Conservation (phyloP, 1,140 invertebrate genomes). For the Panonychus citri region DNA sequence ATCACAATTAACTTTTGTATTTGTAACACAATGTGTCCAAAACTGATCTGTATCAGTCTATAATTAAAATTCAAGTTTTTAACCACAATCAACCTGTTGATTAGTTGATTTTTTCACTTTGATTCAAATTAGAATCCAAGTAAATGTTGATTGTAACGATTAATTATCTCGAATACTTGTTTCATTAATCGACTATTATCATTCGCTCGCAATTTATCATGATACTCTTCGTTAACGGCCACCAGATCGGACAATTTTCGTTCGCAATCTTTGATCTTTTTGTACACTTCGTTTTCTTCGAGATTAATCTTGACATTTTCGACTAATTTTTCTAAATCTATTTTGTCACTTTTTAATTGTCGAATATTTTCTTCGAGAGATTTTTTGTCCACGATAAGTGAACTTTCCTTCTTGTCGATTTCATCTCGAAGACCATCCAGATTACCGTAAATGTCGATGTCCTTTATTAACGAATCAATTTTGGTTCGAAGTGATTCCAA, state of each 20-base stretch:
- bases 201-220: neutral
- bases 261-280: neutral
- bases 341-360: neutral
- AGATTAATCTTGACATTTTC: neutral
- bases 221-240: conserved; percentile 1
- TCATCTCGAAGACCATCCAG: conserved; percentile 2
- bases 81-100: too few relatives aligned
- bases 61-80: too few relatives aligned
- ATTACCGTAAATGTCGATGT: conserved; percentile 7
- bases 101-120: neutral
- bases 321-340: neutral
- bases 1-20: too few relatives aligned
- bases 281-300: conserved; percentile 1
- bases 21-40: too few relatives aligned
- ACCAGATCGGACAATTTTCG: neutral
- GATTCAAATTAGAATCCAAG: conserved; percentile 3
- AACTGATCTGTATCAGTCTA: too few relatives aligned
- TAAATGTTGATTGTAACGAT: conserved; percentile 10
- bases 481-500: conserved; percentile 2
- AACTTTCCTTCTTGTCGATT: neutral
- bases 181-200: conserved; percentile 3
- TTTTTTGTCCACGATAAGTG: neutral
- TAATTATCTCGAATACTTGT: conserved; percentile 4
- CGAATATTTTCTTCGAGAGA: neutral
- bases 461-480: conserved; percentile 1